Evolutionary conservation across 2,888 invertebrate genomes (phyloP).

Genomic region (Protophormia terraenovae): DNA sequence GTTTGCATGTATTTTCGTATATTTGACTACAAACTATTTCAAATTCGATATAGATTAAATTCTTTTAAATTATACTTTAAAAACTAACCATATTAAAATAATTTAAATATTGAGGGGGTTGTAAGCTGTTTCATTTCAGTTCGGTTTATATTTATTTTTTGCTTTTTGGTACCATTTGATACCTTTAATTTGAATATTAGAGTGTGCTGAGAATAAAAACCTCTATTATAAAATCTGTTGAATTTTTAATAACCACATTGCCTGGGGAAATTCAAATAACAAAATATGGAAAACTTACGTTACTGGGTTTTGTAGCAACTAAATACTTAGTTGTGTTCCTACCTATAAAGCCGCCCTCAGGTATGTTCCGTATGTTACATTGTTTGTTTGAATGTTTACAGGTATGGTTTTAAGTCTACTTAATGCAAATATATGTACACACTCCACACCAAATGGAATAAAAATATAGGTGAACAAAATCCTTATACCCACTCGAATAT

Average conservation of each 20-base stretch:
- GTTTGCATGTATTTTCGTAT: too few relatives aligned
- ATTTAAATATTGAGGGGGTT: conserved; percentile 3
- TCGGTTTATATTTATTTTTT: conserved; percentile 5
- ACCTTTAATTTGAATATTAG: conserved; percentile 61
- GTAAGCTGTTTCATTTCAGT: conserved; percentile 10
- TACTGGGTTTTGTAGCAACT: conserved; percentile 19
- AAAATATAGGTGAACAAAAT: conserved; percentile 58
- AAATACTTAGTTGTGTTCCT: conserved; percentile 15
- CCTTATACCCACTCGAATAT: conserved; percentile 45
- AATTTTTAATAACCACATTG: conserved; percentile 61
- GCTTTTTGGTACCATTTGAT: conserved; percentile 20
- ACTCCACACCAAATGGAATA: neutral
- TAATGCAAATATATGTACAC: conserved; percentile 50
- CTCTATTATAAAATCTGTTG: conserved; percentile 59
- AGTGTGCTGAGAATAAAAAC: conserved; percentile 42
- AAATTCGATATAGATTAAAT: neutral
- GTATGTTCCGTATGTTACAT: conserved; percentile 3
- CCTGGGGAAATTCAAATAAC: conserved; percentile 44
- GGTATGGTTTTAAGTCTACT: conserved; percentile 45
- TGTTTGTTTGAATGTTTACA: neutral
- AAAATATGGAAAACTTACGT: conserved; percentile 51
- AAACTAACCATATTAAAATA: conserved; percentile 12
- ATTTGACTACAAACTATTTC: too few relatives aligned
- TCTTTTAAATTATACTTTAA: neutral
- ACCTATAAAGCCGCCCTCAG: conserved; percentile 33